Evolutionary conservation across 2,113 vertebrate species (phyloP), one percentile per base, ranked within the genome.

Genomic region (Romanogobio albipinnatus): DNA sequence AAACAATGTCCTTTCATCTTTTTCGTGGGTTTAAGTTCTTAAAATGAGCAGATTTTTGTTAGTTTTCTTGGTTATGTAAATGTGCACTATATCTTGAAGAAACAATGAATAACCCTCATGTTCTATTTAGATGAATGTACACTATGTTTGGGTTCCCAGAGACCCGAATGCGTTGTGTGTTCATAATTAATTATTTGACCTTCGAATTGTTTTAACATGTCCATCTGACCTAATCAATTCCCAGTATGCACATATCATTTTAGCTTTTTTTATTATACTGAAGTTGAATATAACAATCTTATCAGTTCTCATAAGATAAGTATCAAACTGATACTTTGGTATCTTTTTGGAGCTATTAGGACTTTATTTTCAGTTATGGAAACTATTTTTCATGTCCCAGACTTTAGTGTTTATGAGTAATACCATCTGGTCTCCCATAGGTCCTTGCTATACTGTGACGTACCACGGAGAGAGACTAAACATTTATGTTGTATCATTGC

Each of bases 401-500:
- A 2, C 56, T 66, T 33, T 5, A 29, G 5, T 64, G 62, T 64
- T 64, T 64, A 0, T 64, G 26, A 64, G 5, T 33, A 64, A 17
- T 8, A 3, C 6, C 29, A 33, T 36, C 29, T 36, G 7, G 15
- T 68, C 22, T 79, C 76, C 56, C 81, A 79, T 81, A 76, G 85
- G 77, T 81, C 61, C 51, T 51, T 73, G 83, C 84, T 58, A 86
- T 53, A 81, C 85, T 83, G 56, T 82, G 68, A 22, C 22, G 39
- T 24, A 83, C 74, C 9, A 68, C 47, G 51, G 73, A 82, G 68
- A 83, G 49, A 86, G 73, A 64, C 84, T 45, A 85, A 90, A 89
- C 82, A 87, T 90, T 90, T 88, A 84, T 73, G 61, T 84, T 79
- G 66, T 61, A 83, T 76, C 64, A 85, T 58, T 68, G 78, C 70